phyloP scores from a whole-genome alignment of 2,888 invertebrate genomes.

The Habroteleia sp. region DNA sequence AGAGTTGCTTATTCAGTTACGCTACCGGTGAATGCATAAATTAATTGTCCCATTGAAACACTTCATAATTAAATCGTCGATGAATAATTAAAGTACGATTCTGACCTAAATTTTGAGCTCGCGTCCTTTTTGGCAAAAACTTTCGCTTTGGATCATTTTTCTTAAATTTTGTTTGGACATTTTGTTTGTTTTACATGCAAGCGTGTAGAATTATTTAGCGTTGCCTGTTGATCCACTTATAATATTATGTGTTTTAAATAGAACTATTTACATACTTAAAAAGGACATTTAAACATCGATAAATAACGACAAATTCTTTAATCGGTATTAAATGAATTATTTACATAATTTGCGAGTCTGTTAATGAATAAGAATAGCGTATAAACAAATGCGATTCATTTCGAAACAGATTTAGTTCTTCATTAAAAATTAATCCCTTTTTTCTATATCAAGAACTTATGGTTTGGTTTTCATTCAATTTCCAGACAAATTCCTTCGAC shows the following conservation, averaged over 20 bases:
- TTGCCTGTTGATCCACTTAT: too few relatives aligned
- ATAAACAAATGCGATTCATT: slow-evolving; percentile 37
- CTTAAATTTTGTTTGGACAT: too few relatives aligned
- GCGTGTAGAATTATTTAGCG: too few relatives aligned
- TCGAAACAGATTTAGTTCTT: slow-evolving; percentile 16
- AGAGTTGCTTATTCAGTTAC: slow-evolving; percentile 57
- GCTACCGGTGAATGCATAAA: slow-evolving; percentile 65
- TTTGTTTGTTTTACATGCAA: too few relatives aligned
- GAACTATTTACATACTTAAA: too few relatives aligned
- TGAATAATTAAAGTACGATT: slow-evolving; percentile 69
- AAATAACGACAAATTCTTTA: too few relatives aligned
- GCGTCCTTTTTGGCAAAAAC: slow-evolving; percentile 32
- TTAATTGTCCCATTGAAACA: slow-evolving; percentile 68
- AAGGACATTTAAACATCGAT: too few relatives aligned
- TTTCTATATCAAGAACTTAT: slow-evolving; percentile 37
- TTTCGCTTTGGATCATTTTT: too few relatives aligned
- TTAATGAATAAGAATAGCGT: slow-evolving; percentile 13
- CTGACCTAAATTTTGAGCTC: slow-evolving; percentile 63
- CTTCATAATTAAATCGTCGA: slow-evolving; percentile 71
- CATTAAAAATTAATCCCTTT: slow-evolving; percentile 46
- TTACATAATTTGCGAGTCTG: too few relatives aligned
- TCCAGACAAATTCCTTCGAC: slow-evolving; percentile 48
- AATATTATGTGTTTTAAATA: too few relatives aligned
- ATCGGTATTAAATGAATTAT: too few relatives aligned
- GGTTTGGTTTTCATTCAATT: slow-evolving; percentile 57